phyloP scores from a whole-genome alignment of 2,113 vertebrate species.

The Nettapus auritus region DNA sequence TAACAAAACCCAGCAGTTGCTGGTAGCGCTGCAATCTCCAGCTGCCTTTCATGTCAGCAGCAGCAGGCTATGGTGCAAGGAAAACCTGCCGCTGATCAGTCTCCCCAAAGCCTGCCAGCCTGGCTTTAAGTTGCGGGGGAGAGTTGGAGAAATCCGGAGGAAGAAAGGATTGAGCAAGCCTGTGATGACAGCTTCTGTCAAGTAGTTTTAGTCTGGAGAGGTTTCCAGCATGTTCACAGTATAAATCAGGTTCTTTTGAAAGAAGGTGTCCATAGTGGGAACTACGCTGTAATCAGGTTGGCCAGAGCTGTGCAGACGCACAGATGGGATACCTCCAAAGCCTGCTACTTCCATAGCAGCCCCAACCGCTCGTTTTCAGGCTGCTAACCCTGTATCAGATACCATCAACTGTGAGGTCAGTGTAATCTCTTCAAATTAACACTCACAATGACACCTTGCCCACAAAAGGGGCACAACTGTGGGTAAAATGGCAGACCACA shows the following conservation, averaged over 20 bases:
- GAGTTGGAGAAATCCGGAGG: background rate
- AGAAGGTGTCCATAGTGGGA: constrained; percentile 26
- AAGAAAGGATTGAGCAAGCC: background rate
- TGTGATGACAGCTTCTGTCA: background rate
- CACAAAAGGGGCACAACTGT: background rate
- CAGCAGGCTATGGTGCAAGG: background rate
- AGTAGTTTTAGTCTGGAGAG: constrained; percentile 21
- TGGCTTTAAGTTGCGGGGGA: background rate
- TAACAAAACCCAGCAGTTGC: background rate
- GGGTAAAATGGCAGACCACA: background rate
- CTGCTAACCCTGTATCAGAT: background rate
- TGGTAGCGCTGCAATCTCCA: background rate
- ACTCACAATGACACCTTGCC: background rate
- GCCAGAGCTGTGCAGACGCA: background rate
- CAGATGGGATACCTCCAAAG: constrained; percentile 31
- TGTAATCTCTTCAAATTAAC: background rate
- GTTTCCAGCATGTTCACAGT: constrained; percentile 31
- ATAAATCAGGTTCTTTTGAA: constrained; percentile 29
- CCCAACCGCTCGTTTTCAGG: background rate
- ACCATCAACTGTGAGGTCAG: background rate
- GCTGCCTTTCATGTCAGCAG: background rate
- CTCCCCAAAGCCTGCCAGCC: background rate
- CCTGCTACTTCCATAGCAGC: background rate
- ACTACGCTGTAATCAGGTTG: constrained; percentile 40
- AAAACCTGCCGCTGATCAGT: background rate